phyloP scores from a whole-genome alignment of 2,888 invertebrate genomes.

The Lissocephala sabroskyi region DNA sequence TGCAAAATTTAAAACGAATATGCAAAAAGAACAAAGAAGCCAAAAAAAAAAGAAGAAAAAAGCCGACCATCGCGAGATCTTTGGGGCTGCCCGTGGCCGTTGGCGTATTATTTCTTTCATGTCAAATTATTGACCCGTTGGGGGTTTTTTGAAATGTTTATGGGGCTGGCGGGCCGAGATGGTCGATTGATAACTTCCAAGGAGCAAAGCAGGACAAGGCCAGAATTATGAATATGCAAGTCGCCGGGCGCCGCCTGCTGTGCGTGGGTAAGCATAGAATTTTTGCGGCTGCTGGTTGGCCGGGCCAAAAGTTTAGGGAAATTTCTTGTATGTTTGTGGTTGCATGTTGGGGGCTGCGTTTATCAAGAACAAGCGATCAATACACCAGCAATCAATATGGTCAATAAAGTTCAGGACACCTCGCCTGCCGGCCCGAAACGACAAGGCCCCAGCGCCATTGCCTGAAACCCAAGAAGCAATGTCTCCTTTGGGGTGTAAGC shows the following conservation, averaged over 20 bases:
- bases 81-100: background rate
- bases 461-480: slow-evolving; percentile 50
- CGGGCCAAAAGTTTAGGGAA: slow-evolving; percentile 10
- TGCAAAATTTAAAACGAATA: background rate
- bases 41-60: background rate
- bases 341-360: no score
- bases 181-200: slow-evolving; percentile 68
- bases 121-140: slow-evolving; percentile 69
- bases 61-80: background rate
- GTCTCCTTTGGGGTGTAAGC: slow-evolving; percentile 2
- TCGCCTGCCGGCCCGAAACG: background rate
- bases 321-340: slow-evolving; percentile 15
- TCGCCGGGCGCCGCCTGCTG: slow-evolving; percentile 11
- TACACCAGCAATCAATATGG: slow-evolving; percentile 63
- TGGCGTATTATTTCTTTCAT: slow-evolving; percentile 63
- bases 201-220: background rate
- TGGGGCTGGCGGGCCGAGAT: slow-evolving; percentile 70
- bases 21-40: background rate
- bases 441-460: background rate
- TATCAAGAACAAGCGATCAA: slow-evolving; percentile 58
- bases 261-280: background rate
- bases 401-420: slow-evolving; percentile 51
- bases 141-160: slow-evolving; percentile 68
- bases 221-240: slow-evolving; percentile 13
- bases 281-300: no score